Base-by-base conservation (phyloP, 2,113 vertebrate species). In the Actinemys pallida region DNA sequence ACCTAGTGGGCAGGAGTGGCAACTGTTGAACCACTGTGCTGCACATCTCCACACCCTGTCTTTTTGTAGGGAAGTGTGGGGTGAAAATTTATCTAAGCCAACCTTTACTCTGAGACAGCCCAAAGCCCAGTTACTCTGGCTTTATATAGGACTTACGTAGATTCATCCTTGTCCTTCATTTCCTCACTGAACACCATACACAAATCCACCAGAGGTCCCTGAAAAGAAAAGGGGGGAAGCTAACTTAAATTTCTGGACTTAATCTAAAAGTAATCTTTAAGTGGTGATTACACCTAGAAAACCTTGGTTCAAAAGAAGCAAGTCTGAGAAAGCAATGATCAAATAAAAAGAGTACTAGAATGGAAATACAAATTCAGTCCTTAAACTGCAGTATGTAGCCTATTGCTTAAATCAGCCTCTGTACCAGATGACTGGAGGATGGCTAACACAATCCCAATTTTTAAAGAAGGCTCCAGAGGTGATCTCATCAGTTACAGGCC, bases 291-390 rank as follows among this genome's bases (percentile, higher is more conserved):
- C 31, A 39, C 53, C 56, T 1, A 16, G 52, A 90, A 54, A 42
- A 22, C 17, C 76, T 4, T 76, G 86, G 89, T 42, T 53, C 20
- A 0, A 0, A 72, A 88, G 16, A 86, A 31, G 1, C 0, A 89
- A 84, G 62, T 78, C 76, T 81, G 81, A 90, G 72, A 88, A 94
- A 90, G 56, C 31, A 87, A 5, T 9, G 59, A 47, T 16, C 92
- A 92, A 50, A 76, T 69, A 35, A 92, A 87, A 0, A 1, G 78
- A 86, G 54, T 92, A 82, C 16, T 83, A 91, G 59, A 56, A 27
- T n/a, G 76, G 27, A 49, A 90, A 90, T 39, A 82, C 10, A 81
- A 86, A 81, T 69, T 12, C 9, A 0, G 5, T n/a, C 82, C 82
- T 78, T 31, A 59, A 82, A 57, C 56, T 57, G 24, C 24, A 25